Conservation (phyloP, 2,797 vertebrate genomes). For the Taeniopygia guttata region DNA sequence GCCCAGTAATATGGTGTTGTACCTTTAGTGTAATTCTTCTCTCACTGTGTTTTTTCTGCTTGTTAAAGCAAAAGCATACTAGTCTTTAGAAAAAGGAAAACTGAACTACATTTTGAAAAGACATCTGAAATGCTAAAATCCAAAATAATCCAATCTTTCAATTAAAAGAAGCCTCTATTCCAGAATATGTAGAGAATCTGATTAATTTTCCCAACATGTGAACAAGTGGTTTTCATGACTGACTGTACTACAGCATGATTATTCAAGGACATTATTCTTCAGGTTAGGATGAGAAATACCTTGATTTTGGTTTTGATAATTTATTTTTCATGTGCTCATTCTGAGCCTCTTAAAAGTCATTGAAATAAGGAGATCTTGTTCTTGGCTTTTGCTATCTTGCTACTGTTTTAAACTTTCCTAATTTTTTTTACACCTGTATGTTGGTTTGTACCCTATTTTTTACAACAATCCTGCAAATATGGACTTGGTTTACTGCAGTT, state of each 20-base stretch:
- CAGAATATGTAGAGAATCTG: neutral
- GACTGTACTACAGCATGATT: neutral
- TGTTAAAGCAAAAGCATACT: neutral
- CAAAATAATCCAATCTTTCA: neutral
- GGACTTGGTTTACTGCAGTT: neutral
- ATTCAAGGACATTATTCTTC: neutral
- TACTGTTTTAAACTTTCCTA: neutral
- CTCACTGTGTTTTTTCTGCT: neutral
- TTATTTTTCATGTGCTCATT: neutral
- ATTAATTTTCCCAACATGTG: neutral
- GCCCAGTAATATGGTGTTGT: neutral
- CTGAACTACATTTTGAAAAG: neutral
- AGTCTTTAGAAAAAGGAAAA: neutral
- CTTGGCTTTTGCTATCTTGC: neutral
- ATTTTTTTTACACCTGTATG: neutral
- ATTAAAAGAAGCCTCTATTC: neutral
- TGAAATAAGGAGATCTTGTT: neutral
- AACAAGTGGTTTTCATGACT: neutral
- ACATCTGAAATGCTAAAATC: neutral
- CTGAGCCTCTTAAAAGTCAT: neutral
- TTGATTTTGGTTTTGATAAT: neutral
- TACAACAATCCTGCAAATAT: neutral
- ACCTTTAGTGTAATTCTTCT: neutral
- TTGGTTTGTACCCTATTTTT: neutral
- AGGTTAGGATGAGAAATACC: neutral